phyloP scores from a whole-genome alignment of 2,888 invertebrate genomes.

The Phrixothrix hirtus region DNA sequence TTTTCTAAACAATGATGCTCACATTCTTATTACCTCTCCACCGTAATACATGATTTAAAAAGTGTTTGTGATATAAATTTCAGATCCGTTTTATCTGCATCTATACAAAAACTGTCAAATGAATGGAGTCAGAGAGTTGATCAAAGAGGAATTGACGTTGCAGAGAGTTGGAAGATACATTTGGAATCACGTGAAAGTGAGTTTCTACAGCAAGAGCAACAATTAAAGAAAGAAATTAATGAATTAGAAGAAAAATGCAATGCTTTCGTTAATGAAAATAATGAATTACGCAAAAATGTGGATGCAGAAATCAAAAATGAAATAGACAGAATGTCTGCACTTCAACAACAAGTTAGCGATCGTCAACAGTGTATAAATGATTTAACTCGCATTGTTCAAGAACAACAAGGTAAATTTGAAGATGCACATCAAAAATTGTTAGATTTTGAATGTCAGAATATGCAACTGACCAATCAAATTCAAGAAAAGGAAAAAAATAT shows the following conservation, averaged over 20 bases:
- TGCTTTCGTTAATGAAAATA: conserved; percentile 52
- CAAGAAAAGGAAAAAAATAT: conserved; percentile 17
- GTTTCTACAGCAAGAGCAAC: conserved; percentile 60
- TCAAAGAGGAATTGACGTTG: conserved; percentile 69
- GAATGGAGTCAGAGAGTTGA: conserved; percentile 63
- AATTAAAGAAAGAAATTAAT: conserved; percentile 59
- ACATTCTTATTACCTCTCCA: too few relatives aligned
- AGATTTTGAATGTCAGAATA: conserved; percentile 15
- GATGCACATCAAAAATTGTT: conserved; percentile 29
- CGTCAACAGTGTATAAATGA: conserved; percentile 47
- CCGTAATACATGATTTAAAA: too few relatives aligned
- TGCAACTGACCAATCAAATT: conserved; percentile 9
- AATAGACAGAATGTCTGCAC: conserved; percentile 48
- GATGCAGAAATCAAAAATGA: conserved; percentile 53
- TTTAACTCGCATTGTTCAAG: conserved; percentile 41
- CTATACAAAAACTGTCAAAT: conserved; percentile 44
- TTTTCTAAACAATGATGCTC: too few relatives aligned
- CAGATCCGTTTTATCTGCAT: conserved; percentile 26
- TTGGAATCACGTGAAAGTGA: conserved; percentile 66
- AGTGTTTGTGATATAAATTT: too few relatives aligned
- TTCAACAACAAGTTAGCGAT: conserved; percentile 50
- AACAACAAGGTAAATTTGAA: conserved; percentile 43
- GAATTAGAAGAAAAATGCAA: conserved; percentile 56
- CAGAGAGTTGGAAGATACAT: conserved; percentile 72
- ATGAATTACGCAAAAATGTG: conserved; percentile 52